These are phyloP conservation scores for Pseudochirops cupreus DNA, from an alignment of 2,797 vertebrate genomes.

Conservation along the genomic window DNA sequence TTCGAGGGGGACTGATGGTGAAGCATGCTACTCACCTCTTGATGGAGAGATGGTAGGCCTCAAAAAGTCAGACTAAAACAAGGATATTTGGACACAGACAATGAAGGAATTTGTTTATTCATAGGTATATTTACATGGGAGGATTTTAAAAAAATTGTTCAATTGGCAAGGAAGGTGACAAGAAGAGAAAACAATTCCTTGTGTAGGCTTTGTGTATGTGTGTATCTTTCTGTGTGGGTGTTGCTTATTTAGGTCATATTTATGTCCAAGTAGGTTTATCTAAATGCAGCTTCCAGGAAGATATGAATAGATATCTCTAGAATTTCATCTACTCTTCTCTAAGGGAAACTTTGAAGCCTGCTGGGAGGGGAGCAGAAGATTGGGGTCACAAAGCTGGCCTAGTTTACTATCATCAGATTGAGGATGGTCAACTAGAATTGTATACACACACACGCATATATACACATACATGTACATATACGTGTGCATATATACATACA, in stretches of 20 bases:
- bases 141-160: background rate
- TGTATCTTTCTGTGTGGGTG: background rate
- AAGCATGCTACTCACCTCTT: background rate
- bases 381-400: background rate
- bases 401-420: background rate
- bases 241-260: background rate
- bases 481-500: too few species aligned
- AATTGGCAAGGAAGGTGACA: background rate
- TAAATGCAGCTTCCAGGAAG: background rate
- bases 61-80: background rate
- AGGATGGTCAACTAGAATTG: background rate
- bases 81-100: background rate
- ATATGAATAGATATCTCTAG: background rate
- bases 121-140: background rate
- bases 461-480: too few species aligned
- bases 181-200: background rate
- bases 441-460: fast-evolving
- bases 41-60: background rate
- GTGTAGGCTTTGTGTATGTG: background rate
- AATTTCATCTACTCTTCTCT: background rate
- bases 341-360: background rate
- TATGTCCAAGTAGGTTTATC: background rate
- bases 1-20: background rate
- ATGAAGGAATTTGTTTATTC: background rate
- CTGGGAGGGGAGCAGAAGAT: background rate